phyloP scores from a whole-genome alignment of 2,113 vertebrate species.

The Dicrurus megarhynchus region DNA sequence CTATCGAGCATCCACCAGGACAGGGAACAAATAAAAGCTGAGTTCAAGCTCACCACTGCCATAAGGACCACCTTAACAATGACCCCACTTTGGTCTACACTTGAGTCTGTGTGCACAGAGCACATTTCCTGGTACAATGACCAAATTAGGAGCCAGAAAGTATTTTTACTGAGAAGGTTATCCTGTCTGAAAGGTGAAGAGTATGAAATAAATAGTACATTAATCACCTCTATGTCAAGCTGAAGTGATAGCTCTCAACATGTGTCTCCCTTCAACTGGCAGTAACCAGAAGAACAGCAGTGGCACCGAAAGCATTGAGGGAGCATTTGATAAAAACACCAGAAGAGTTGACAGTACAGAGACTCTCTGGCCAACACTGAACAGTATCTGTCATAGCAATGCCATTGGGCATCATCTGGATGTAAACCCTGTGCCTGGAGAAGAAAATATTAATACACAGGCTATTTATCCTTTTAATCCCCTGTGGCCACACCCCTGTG shows the following conservation, averaged over 20 bases:
- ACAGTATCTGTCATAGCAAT: background rate
- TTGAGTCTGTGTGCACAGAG: background rate
- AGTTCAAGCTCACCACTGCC: background rate
- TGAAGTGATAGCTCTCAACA: background rate
- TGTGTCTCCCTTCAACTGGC: background rate
- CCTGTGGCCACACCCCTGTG: background rate
- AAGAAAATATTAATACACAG: background rate
- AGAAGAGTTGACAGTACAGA: background rate
- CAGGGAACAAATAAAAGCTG: background rate
- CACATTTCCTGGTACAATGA: background rate
- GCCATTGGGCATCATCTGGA: background rate
- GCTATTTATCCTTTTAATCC: conserved; percentile 20
- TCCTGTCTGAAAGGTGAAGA: background rate
- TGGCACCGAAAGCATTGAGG: background rate
- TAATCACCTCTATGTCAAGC: background rate
- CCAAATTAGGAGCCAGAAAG: background rate
- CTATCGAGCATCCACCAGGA: background rate
- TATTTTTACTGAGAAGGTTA: background rate
- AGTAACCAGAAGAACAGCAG: background rate
- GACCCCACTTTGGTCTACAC: background rate
- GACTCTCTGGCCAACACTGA: background rate
- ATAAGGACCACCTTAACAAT: background rate
- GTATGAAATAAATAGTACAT: background rate
- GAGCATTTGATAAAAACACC: background rate
- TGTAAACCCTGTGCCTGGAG: background rate